Base-by-base conservation (phyloP, 2,888 invertebrate species). In the Hoplodrina blanda region DNA sequence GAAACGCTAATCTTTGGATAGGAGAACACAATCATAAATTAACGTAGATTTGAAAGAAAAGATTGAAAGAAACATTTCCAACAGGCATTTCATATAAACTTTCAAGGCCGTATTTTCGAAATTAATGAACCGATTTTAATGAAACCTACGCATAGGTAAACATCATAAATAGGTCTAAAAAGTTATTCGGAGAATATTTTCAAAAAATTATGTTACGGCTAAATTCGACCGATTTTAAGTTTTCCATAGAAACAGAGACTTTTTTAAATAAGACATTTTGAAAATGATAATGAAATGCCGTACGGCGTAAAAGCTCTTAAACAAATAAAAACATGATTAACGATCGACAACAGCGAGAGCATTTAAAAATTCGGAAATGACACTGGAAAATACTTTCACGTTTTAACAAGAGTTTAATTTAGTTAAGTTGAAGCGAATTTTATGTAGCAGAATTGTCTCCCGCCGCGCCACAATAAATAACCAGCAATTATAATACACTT, bases 401-500 rank as follows among this genome's bases (percentile, higher is more conserved):
- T 63, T 82, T 68, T 76, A 73, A 75, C 74, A 63, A 79, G 74
- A 78, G 76, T 68, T 82, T 77, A 69, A 82, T 77, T 82, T 73
- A 78, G 82, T 83, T 81, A 83, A 67, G 54, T 71, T 72, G 46
- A 57, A 85, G 80, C 79, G 80, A 87, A 83, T 80, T 81, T 82
- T 82, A 82, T 87, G 85, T 83, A 76, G 80, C 79, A 79, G 75
- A 80, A 81, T 70, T 71, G 80, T 86, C 87, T 88, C 91, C 91
- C 87, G 88, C 80, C 60, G 89, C 71, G 88, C 75, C 62, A 77
- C 88, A 85, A 91, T 93, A 93, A 92, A 92, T 92, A 91, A 91
- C 86, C 83, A 89, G 91, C 91, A 93, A 94, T 91, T 91, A 91
- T 92, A 87, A 89, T 89, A 88, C 89, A 89, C 87, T 90, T 79